Percentiles rank a stretch among this genome's conserved stretches.
These are phyloP conservation scores for Solenodon paradoxus DNA, from an alignment of 2,113 vertebrate species.

Conservation along the genomic window DNA sequence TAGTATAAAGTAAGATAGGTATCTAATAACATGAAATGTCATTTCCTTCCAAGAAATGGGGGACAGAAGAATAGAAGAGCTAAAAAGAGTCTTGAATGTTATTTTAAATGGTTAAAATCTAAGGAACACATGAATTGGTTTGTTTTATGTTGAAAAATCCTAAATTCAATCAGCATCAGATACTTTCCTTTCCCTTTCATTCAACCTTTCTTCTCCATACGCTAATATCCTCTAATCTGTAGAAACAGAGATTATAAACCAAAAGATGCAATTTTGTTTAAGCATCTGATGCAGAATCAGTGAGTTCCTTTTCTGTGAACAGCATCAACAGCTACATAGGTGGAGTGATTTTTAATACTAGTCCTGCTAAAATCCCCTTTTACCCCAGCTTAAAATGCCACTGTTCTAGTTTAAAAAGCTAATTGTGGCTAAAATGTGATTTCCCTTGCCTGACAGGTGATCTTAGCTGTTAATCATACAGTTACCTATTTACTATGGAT, in stretches of 20 bases:
- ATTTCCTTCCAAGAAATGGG: neutral
- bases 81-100: neutral
- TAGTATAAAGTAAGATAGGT: neutral
- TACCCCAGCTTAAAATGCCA: neutral
- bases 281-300: conserved; percentile 36
- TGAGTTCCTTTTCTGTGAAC: neutral
- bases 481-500: neutral
- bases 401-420: neutral
- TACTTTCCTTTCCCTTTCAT: neutral
- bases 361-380: neutral
- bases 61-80: neutral
- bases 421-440: neutral
- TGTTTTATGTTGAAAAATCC: neutral
- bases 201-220: neutral
- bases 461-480: neutral
- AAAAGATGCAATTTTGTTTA: conserved; percentile 7
- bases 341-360: neutral
- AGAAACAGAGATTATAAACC: neutral
- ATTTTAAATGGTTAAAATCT: neutral
- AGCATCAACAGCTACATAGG: neutral
- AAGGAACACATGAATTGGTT: neutral
- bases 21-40: neutral
- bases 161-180: neutral
- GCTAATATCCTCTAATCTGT: neutral
- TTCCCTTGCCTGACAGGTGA: neutral